Conservation (phyloP, 2,113 vertebrate species). For the Tauraco erythrolophus region DNA sequence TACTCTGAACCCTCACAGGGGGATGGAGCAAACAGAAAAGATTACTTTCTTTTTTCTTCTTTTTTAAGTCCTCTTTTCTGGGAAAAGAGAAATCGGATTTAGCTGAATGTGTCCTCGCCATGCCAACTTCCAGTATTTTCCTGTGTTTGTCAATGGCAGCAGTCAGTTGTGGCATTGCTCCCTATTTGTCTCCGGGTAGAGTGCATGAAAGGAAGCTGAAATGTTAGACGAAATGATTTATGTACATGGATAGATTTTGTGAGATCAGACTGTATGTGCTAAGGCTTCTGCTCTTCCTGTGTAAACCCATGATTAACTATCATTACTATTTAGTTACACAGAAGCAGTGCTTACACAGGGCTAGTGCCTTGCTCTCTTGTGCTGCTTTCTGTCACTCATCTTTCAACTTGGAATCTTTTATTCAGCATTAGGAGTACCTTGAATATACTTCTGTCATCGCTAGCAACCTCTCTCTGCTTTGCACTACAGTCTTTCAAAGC, state of each 20-base stretch:
- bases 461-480: not conserved
- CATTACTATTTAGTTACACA: not conserved
- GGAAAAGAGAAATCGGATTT: not conserved
- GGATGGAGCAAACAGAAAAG: constrained; percentile 64
- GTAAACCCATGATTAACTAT: not conserved
- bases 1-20: constrained; percentile 57
- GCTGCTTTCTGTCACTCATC: not conserved
- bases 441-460: not conserved
- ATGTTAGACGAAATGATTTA: not conserved
- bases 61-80: not conserved
- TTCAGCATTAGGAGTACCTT: not conserved
- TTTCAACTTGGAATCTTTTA: not conserved
- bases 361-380: not conserved
- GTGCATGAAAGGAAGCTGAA: not conserved
- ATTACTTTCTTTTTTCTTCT: not conserved
- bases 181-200: not conserved
- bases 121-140: not conserved
- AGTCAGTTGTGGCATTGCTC: not conserved
- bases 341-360: not conserved
- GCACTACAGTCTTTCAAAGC: not conserved
- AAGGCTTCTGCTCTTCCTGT: not conserved
- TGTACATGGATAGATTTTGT: not conserved
- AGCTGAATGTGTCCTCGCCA: not conserved
- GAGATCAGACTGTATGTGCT: not conserved
- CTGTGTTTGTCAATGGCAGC: not conserved